phyloP scores from a whole-genome alignment of 35 echinoderm and acorn worm species.

The Lytechinus pictus region DNA sequence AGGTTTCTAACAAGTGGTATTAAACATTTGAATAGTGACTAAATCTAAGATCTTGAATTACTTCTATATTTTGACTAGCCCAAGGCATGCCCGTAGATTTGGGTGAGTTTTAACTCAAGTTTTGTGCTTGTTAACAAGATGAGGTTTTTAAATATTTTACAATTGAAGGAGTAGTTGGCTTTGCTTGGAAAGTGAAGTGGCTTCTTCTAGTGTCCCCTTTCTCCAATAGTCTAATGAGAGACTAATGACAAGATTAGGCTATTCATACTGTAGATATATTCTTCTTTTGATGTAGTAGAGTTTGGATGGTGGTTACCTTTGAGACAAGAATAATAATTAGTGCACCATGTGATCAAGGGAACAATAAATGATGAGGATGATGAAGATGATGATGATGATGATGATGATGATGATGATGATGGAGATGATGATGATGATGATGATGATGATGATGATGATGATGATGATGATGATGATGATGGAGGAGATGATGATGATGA shows the following conservation, averaged over 20 bases:
- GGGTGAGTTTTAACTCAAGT: background rate
- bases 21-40: background rate
- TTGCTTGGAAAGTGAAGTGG: background rate
- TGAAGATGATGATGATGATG: background rate
- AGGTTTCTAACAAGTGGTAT: background rate
- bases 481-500: no score
- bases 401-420: background rate
- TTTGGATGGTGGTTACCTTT: background rate
- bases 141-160: background rate
- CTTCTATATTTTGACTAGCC: background rate
- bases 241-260: background rate
- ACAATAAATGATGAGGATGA: background rate
- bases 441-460: no score
- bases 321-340: background rate
- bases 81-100: background rate
- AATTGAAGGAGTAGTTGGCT: background rate
- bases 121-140: background rate
- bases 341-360: no score
- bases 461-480: no score
- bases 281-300: background rate
- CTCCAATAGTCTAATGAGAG: background rate
- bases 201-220: no score
- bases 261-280: no score
- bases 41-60: background rate
- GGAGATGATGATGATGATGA: background rate